Evolutionary conservation across 2,113 vertebrate species (phyloP), one percentile per base, ranked within the genome.

Genomic region (Neodontobutis hainanensis): DNA sequence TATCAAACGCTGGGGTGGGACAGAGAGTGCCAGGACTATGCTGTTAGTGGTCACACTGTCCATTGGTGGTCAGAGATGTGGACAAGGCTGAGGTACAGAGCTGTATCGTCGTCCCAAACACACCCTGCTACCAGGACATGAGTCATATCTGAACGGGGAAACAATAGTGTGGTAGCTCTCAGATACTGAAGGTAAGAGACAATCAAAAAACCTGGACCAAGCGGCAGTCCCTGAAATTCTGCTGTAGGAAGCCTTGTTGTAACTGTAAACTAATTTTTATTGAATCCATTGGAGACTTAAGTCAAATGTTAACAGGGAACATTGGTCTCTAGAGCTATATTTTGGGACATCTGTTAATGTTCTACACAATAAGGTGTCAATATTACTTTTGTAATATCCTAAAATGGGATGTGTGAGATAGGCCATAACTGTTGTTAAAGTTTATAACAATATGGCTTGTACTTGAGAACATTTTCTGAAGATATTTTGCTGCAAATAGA

Each of bases 31-130:
- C 60, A 44, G 52, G 53, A 27, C 65, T 65, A 19, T 64, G n/a
- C 61, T 68, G 65, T 68, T 45, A n/a, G 66, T 6, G 52, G 77
- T 68, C 59, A 27, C 70, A 68, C 62, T 50, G 77, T 65, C 78
- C 15, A 5, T 61, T 32, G 78, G 58, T 65, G 63, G 76, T 50
- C 44, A 11, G 56, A 8, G 16, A 62, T 47, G 61, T 67, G 57
- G 46, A 62, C 58, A 61, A 44, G 43, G 60, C 61, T 53, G 46
- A 65, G 68, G 45, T 72, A 35, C 76, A 75, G 64, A 10, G 56
- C 61, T 70, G 56, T 73, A 76, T 80, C 70, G 79, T 78, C 77
- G 45, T 70, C 70, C 74, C 72, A 82, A 80, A 83, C 68, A 74
- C 55, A 69, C 57, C 34, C 10, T 51, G 61, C 67, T 45, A 51